These are phyloP conservation scores for Atta cephalotes DNA, from an alignment of 1,140 invertebrate genomes.

Conservation along the genomic window DNA sequence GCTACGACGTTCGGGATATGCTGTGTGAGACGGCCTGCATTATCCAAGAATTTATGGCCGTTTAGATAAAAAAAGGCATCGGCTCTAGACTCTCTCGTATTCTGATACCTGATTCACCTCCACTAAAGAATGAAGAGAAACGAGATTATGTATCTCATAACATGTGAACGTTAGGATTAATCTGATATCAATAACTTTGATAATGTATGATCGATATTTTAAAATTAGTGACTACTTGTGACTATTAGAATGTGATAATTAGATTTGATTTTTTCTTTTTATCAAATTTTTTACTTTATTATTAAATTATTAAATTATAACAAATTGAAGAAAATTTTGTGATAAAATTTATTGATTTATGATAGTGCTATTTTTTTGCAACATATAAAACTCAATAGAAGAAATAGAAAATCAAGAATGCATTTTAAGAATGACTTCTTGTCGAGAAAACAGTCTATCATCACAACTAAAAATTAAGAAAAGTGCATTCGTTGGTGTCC, in stretches of 20 bases:
- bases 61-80: conserved; percentile 76
- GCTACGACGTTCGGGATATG: conserved; percentile 31
- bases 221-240: neutral
- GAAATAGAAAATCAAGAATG: neutral
- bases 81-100: conserved; percentile 59
- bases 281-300: neutral
- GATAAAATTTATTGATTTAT: neutral
- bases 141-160: neutral
- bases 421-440: neutral
- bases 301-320: neutral
- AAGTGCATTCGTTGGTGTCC: conserved; percentile 42
- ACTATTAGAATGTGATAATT: neutral
- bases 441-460: conserved; percentile 35
- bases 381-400: neutral
- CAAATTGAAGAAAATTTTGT: neutral
- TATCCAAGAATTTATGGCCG: conserved; percentile 77
- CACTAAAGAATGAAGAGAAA: conserved; percentile 10
- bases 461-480: neutral
- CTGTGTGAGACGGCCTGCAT: conserved; percentile 50
- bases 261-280: too few relatives aligned
- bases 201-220: neutral
- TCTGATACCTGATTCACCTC: conserved; percentile 63
- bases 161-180: neutral
- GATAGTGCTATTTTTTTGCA: neutral
- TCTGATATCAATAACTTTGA: neutral